A percentile compares a stretch with the other conserved stretches of the same genome.
phyloP scores from a whole-genome alignment of 2,113 vertebrate species.

The Clarias macrocephalus region DNA sequence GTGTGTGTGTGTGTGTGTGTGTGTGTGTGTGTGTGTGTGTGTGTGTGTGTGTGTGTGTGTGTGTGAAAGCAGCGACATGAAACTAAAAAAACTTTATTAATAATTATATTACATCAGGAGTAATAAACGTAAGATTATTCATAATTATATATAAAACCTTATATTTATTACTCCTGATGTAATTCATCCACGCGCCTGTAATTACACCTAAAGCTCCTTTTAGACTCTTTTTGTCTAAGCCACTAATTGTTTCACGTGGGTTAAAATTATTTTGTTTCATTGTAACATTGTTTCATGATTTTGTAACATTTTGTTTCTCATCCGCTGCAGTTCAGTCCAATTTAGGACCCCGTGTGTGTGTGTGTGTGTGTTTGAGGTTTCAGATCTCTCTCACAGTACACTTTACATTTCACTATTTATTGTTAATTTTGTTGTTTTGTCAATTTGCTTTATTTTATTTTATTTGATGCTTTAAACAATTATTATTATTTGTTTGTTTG shows the following conservation, averaged over 20 bases:
- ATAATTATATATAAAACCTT: not conserved
- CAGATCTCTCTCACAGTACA: not conserved
- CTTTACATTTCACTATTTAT: not conserved
- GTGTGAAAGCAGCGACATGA: not conserved
- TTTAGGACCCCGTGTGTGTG: not conserved
- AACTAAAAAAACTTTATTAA: no score
- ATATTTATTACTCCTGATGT: not conserved
- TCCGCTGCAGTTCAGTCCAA: not conserved
- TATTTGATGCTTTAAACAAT: not conserved
- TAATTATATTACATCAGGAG: no score
- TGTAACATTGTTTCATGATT: not conserved
- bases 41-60: not conserved
- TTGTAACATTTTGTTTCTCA: not conserved
- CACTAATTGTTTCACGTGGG: no score
- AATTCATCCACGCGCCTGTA: not conserved
- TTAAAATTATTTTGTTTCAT: not conserved
- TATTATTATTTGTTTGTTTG: not conserved
- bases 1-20: slow-evolving; percentile 19
- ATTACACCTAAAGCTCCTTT: not conserved
- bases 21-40: not conserved
- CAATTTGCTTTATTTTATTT: not conserved
- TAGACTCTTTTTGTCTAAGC: not conserved
- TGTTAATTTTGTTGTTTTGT: not conserved
- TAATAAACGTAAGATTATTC: no score
- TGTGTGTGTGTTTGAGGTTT: no score